phyloP scores from a whole-genome alignment of 2,113 vertebrate species.

The Heteronetta atricapilla region DNA sequence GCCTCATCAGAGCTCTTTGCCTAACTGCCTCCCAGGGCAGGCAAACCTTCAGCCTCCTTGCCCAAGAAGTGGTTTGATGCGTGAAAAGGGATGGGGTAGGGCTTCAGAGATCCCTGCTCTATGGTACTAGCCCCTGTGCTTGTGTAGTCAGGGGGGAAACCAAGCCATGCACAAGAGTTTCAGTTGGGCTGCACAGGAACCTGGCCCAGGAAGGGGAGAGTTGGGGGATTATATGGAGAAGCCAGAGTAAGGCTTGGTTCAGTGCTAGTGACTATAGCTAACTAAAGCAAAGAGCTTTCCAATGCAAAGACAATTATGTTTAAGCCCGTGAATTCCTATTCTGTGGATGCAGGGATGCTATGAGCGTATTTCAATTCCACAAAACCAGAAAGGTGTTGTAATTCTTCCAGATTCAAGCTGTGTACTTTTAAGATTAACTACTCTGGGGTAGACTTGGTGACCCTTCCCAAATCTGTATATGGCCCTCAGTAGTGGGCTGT shows the following conservation, averaged over 20 bases:
- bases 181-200: not conserved
- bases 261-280: not conserved
- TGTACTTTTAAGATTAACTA: not conserved
- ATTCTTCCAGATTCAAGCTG: not conserved
- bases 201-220: not conserved
- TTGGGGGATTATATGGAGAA: not conserved
- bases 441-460: accelerated
- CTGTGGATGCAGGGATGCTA: not conserved
- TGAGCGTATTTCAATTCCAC: not conserved
- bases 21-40: no score
- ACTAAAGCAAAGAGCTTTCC: not conserved
- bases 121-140: not conserved
- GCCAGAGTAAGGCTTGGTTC: no score
- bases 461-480: accelerated
- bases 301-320: not conserved
- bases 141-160: no score
- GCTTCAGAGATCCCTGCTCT: not conserved
- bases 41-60: no score
- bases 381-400: not conserved
- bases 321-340: not conserved
- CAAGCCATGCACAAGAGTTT: no score
- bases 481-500: accelerated
- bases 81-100: no score
- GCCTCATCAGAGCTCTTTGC: no score
- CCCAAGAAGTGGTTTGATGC: no score